Percentiles rank a stretch among this genome's conserved stretches.
Evolutionary conservation across 2,797 vertebrate species (phyloP).

Genomic region (Gymnoscopelus microlampas): DNA sequence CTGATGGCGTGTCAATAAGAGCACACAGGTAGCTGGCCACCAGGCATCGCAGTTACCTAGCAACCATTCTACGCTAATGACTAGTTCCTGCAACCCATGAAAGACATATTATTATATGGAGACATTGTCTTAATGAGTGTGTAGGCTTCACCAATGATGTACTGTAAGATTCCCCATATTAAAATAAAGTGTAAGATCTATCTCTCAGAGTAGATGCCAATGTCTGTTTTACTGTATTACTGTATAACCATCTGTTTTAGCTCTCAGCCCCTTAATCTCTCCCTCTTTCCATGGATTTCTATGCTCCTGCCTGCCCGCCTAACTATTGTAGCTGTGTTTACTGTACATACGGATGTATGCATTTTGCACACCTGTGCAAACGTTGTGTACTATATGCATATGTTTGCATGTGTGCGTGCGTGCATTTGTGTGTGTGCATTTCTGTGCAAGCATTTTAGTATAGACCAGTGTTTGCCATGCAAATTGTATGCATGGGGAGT

Average conservation of each 20-base stretch:
- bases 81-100: constrained; percentile 41
- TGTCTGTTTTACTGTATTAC: constrained; percentile 12
- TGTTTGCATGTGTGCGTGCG: background rate
- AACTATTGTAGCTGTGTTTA: too few species aligned
- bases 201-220: background rate
- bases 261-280: too few species aligned
- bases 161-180: too few species aligned
- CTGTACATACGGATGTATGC: too few species aligned
- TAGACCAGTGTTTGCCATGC: too few species aligned
- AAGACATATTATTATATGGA: constrained; percentile 20
- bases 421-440: constrained; percentile 8
- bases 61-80: constrained; percentile 45
- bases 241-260: background rate
- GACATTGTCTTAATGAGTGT: constrained; percentile 24
- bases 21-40: constrained; percentile 18
- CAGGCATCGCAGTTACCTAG: constrained; percentile 32
- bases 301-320: too few species aligned
- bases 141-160: constrained; percentile 4
- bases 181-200: too few species aligned
- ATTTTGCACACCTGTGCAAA: background rate
- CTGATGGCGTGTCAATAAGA: constrained; percentile 42
- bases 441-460: background rate
- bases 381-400: background rate
- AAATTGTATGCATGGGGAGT: too few species aligned
- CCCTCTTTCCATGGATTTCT: too few species aligned